These are phyloP conservation scores for Crenuchus spilurus DNA, from an alignment of 2,797 vertebrate species.

Conservation along the genomic window DNA sequence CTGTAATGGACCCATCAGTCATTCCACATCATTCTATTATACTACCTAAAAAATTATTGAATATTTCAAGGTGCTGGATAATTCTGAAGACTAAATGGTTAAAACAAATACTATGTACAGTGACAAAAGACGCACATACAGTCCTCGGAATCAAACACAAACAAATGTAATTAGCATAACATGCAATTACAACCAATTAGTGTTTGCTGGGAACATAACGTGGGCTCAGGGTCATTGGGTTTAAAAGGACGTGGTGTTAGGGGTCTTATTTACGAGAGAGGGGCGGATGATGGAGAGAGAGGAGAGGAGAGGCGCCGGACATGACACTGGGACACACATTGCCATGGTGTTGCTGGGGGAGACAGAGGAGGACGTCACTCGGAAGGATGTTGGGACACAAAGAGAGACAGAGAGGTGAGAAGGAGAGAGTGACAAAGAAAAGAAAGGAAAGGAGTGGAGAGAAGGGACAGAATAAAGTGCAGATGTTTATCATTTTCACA, in stretches of 20 bases:
- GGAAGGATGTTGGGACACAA: slow-evolving; percentile 72
- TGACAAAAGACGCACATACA: neutral
- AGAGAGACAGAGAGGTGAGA: slow-evolving; percentile 55
- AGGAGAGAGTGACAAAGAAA: slow-evolving; percentile 3
- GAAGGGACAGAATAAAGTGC: neutral
- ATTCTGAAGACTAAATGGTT: neutral
- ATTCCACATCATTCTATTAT: too few relatives aligned
- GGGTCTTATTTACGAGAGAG: slow-evolving; percentile 60
- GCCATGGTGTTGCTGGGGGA: slow-evolving; percentile 82
- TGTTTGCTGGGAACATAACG: neutral
- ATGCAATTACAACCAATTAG: neutral
- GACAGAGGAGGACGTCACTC: slow-evolving; percentile 79
- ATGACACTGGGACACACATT: slow-evolving; percentile 75
- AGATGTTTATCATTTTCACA: neutral
- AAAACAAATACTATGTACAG: neutral
- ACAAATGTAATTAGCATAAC: neutral
- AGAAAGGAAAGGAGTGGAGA: slow-evolving; percentile 8
- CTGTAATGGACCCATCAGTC: too few relatives aligned
- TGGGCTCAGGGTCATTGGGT: neutral
- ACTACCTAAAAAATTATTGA: too few relatives aligned
- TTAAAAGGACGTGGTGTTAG: slow-evolving; percentile 6
- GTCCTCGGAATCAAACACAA: neutral
- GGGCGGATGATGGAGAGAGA: slow-evolving; percentile 70
- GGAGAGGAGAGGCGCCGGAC: slow-evolving; percentile 79
- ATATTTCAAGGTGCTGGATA: too few relatives aligned